Evolutionary conservation across 1,140 invertebrate species (phyloP), one percentile per base, ranked within the genome.

Genomic region (Euwallacea fornicatus): DNA sequence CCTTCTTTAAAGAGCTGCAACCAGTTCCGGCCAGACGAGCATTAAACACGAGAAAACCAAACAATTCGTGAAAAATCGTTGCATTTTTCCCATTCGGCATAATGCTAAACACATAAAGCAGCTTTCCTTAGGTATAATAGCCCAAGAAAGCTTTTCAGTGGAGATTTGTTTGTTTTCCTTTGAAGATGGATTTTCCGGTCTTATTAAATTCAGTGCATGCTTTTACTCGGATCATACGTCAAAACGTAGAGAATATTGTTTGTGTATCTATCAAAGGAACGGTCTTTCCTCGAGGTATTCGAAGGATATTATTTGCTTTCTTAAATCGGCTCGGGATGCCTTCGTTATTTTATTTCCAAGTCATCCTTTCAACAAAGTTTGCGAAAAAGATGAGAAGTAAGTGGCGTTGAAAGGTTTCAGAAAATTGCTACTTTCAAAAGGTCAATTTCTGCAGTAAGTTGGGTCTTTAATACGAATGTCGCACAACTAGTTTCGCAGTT

Each of bases 51-150:
- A 63, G 13, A 33, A 66, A 66, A 42, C 41, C 53, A 58, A 66
- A 44, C 65, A 66, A 66, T 66, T 66, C 44, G 65, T 44, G 53
- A 66, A 66, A 66, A 66, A 54, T 66, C 65, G 21, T 42, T 56
- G 65, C 54, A 66, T 44, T 66, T 66, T 66, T 13, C 65, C 65
- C 65, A 58, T 66, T 66, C 54, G 65, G 54, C 53, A 42, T 58
- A 58, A 66, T 58, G 16, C 55, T 66, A 66, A 66, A 58, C 21
- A 54, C 55, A 33, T 66, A 75, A 77, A 76, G 74, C 73, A 66
- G 73, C 75, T 69, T 69, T 61, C 60, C n/a, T 69, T 62, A 41
- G 41, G 60, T 16, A 69, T 69, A 69, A 69, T 69, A 61, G 66
- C 66, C 58, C 47, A 33, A 42, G 66, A 69, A 60, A 69, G 56